phyloP scores from a whole-genome alignment of 2,113 vertebrate genomes.

The Ammodytes dubius region DNA sequence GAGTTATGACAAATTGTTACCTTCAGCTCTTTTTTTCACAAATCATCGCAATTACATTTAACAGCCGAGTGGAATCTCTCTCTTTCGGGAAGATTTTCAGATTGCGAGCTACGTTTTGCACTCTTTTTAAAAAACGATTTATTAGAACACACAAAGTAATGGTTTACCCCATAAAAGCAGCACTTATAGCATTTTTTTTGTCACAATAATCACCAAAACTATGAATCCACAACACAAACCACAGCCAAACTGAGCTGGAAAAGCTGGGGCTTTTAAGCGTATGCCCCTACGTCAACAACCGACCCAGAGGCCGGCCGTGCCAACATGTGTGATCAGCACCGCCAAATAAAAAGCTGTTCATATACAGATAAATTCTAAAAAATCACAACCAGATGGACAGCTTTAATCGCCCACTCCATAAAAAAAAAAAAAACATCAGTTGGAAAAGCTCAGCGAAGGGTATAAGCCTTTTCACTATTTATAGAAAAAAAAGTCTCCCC shows the following conservation, averaged over 20 bases:
- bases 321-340: slow-evolving; percentile 51
- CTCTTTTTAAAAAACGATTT: slow-evolving; percentile 10
- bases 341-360: slow-evolving; percentile 74
- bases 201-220: slow-evolving; percentile 6
- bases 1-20: slow-evolving; percentile 14
- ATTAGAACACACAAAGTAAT: slow-evolving; percentile 7
- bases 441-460: slow-evolving; percentile 2
- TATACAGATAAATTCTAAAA: slow-evolving; percentile 63
- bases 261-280: slow-evolving; percentile 29
- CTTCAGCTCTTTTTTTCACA: slow-evolving; percentile 23
- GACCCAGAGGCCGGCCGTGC: slow-evolving; percentile 19
- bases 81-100: slow-evolving; percentile 18
- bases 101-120: slow-evolving; percentile 8
- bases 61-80: slow-evolving; percentile 18
- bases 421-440: slow-evolving; percentile 6
- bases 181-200: slow-evolving; percentile 8
- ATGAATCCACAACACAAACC: neutral
- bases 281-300: slow-evolving; percentile 43
- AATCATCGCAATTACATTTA: slow-evolving; percentile 48
- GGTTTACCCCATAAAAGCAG: slow-evolving; percentile 12
- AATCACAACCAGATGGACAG: slow-evolving; percentile 39
- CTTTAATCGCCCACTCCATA: slow-evolving; percentile 31
- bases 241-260: slow-evolving; percentile 13
- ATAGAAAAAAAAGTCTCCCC: neutral
- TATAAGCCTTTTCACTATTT: slow-evolving; percentile 14